Conservation (phyloP, 2,113 vertebrate species). For the Pagrus major region DNA sequence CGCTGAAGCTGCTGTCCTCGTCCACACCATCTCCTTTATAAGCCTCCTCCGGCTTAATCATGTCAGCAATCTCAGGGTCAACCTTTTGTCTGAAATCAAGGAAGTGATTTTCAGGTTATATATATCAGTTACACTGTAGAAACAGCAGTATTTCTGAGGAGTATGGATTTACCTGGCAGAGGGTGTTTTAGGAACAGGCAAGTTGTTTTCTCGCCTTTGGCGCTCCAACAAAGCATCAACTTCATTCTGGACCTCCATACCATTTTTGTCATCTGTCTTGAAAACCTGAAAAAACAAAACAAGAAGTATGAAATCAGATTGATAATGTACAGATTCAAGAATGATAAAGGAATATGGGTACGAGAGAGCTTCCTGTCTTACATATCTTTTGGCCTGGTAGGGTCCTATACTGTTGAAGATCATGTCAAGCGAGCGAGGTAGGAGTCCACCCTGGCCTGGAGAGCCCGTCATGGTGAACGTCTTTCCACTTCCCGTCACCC, state of each 20-base stretch:
- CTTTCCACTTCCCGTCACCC: constrained; percentile 98
- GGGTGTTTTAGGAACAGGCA: constrained; percentile 84
- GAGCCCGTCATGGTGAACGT: constrained; percentile 97
- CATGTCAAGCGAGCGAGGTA: constrained; percentile 94
- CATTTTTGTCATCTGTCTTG: constrained; percentile 95
- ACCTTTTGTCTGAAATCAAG: constrained; percentile 85
- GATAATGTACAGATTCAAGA: neutral
- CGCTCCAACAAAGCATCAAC: constrained; percentile 94
- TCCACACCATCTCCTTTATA: constrained; percentile 89
- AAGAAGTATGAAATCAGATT: neutral
- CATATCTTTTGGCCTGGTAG: constrained; percentile 95
- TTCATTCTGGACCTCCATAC: constrained; percentile 93
- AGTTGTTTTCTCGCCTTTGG: constrained; percentile 90
- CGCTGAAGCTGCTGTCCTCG: constrained; percentile 93
- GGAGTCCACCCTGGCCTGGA: constrained; percentile 92
- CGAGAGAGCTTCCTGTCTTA: constrained; percentile 70
- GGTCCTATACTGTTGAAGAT: constrained; percentile 94
- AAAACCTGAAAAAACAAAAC: constrained; percentile 87
- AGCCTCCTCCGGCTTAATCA: constrained; percentile 89
- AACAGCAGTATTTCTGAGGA: neutral
- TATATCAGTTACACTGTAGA: neutral
- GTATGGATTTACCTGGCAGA: constrained; percentile 83
- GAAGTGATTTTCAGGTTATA: neutral
- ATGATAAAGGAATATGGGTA: neutral
- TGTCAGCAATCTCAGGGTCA: constrained; percentile 94